Percentiles rank a stretch among this genome's conserved stretches.
phyloP scores from a whole-genome alignment of 2,888 invertebrate species.

The Conistra vaccinii region DNA sequence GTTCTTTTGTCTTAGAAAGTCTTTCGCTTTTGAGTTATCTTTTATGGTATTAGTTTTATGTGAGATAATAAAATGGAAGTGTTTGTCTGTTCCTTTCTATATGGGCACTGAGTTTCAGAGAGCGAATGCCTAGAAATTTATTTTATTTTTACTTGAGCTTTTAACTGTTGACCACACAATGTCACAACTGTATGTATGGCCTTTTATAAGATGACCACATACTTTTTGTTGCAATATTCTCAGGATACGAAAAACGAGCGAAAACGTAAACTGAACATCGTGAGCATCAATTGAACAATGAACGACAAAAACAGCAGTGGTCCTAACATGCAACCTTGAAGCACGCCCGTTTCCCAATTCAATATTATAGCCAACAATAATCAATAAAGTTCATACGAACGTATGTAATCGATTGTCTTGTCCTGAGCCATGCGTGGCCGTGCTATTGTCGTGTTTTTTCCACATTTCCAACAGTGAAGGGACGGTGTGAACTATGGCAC shows the following conservation, averaged over 20 bases:
- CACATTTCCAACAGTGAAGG: slow-evolving; percentile 89
- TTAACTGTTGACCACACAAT: slow-evolving; percentile 9
- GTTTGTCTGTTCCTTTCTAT: slow-evolving; percentile 15
- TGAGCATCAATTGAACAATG: slow-evolving; percentile 55
- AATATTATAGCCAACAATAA: slow-evolving; percentile 84
- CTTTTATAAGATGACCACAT: slow-evolving; percentile 13
- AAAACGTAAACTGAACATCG: slow-evolving; percentile 17
- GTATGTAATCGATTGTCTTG: slow-evolving; percentile 88
- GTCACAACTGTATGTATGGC: background rate
- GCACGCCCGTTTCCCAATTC: slow-evolving; percentile 83
- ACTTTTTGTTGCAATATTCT: background rate
- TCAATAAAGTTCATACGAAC: slow-evolving; percentile 87
- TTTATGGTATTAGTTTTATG: slow-evolving; percentile 44
- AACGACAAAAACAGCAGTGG: slow-evolving; percentile 70
- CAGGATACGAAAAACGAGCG: background rate
- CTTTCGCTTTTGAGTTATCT: slow-evolving; percentile 56
- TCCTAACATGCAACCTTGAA: slow-evolving; percentile 77
- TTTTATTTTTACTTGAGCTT: slow-evolving; percentile 4
- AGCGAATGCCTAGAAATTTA: slow-evolving; percentile 21
- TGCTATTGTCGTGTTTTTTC: slow-evolving; percentile 88
- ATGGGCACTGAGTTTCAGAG: slow-evolving; percentile 8
- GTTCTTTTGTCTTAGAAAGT: slow-evolving; percentile 63
- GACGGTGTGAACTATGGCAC: slow-evolving; percentile 88
- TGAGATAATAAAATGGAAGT: slow-evolving; percentile 44
- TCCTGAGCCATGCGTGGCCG: slow-evolving; percentile 83